Percentiles rank a stretch among this genome's conserved stretches.
Conservation (phyloP, 2,888 invertebrate species). For the Sphaerophoria rueppellii region DNA sequence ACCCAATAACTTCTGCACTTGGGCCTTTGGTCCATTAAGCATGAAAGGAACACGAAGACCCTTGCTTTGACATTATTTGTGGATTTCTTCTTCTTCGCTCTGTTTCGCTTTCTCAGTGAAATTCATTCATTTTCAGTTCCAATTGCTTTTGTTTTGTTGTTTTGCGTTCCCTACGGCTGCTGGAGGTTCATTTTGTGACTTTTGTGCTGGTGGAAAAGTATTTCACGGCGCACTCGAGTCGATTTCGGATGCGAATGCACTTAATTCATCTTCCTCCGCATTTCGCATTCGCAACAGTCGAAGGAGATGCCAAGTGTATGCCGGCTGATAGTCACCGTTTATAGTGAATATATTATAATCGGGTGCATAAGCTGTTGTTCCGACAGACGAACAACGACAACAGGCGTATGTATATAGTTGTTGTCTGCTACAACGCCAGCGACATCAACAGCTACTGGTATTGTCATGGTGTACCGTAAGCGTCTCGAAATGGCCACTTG, state of each 20-base stretch:
- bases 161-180: not conserved
- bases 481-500: slow-evolving; percentile 59
- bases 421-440: slow-evolving; percentile 27
- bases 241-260: slow-evolving; percentile 54
- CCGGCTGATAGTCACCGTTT: slow-evolving; percentile 57
- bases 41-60: slow-evolving; percentile 72
- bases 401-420: not conserved
- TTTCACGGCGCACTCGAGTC: slow-evolving; percentile 43
- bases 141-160: not conserved
- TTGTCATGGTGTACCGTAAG: slow-evolving; percentile 68
- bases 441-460: slow-evolving; percentile 62
- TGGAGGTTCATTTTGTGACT: slow-evolving; percentile 32
- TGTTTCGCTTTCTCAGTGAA: slow-evolving; percentile 24
- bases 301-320: slow-evolving; percentile 32
- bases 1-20: slow-evolving; percentile 74
- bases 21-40: slow-evolving; percentile 71
- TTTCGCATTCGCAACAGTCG: not conserved
- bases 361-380: slow-evolving; percentile 47
- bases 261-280: slow-evolving; percentile 72
- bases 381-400: slow-evolving; percentile 6
- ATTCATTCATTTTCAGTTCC: slow-evolving; percentile 37
- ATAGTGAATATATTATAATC: slow-evolving; percentile 70
- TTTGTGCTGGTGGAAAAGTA: slow-evolving; percentile 49
- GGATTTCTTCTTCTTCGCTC: slow-evolving; percentile 31
- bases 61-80: slow-evolving; percentile 72